Evolutionary conservation across 2,888 invertebrate species (phyloP).

Genomic region (Trachelus iudaicus): DNA sequence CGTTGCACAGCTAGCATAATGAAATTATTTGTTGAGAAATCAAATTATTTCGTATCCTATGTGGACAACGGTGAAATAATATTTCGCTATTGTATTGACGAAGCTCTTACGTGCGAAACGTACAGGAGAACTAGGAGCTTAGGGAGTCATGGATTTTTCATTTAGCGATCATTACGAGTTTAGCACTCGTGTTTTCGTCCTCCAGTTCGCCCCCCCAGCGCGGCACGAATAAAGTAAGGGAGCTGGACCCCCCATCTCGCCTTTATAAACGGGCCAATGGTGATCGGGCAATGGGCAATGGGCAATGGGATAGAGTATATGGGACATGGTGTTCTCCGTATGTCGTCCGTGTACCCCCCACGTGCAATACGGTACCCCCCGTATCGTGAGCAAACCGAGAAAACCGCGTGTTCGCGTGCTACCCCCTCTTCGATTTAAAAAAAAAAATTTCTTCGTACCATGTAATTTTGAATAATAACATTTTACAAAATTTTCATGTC

Average conservation of each 20-base stretch:
- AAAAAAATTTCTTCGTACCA: neutral
- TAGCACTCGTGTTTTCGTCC: conserved; percentile 58
- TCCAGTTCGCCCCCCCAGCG: conserved; percentile 48
- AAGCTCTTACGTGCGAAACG: neutral
- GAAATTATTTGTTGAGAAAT: neutral
- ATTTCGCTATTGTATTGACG: neutral
- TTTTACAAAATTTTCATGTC: neutral
- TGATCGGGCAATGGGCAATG: conserved; percentile 37
- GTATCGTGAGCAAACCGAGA: conserved; percentile 40
- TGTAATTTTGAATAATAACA: neutral
- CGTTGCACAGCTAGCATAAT: neutral
- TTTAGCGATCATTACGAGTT: conserved; percentile 60
- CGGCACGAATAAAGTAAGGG: conserved; percentile 46
- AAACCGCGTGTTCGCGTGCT: conserved; percentile 29
- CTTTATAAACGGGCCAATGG: conserved; percentile 59
- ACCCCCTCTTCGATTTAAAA: neutral
- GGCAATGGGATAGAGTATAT: conserved; percentile 48
- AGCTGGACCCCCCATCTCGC: conserved; percentile 61
- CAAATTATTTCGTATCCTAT: neutral
- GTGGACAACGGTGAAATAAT: neutral
- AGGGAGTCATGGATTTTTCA: conserved; percentile 21
- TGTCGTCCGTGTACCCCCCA: conserved; percentile 58
- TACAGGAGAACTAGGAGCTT: neutral
- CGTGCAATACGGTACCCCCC: conserved; percentile 47
- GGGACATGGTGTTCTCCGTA: conserved; percentile 55